Evolutionary conservation across 2,888 invertebrate species (phyloP).

Genomic region (Cartodere bifasciata): DNA sequence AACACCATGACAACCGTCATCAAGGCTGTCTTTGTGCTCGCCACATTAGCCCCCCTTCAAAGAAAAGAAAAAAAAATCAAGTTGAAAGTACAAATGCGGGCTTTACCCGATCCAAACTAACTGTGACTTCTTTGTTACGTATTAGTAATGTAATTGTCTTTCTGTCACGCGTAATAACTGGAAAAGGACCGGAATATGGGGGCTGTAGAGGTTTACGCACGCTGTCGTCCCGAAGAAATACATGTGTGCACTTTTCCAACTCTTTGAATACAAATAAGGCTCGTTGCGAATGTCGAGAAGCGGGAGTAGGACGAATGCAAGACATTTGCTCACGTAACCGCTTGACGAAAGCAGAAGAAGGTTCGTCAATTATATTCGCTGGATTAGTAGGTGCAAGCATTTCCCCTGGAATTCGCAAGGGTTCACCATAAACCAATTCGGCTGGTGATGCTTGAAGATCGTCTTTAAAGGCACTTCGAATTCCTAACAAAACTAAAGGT

Average conservation of each 20-base stretch:
- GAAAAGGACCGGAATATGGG: conserved; percentile 19
- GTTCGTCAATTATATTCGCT: not conserved
- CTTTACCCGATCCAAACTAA: conserved; percentile 17
- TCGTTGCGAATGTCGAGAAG: conserved; percentile 1
- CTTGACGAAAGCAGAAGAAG: conserved; percentile 2
- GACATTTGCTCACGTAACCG: conserved; percentile 7
- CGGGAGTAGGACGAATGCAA: conserved; percentile 7
- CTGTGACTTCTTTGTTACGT: conserved; percentile 11
- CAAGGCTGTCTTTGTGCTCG: too few relatives aligned
- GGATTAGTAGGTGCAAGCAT: not conserved
- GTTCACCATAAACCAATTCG: not conserved
- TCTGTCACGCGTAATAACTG: conserved; percentile 13
- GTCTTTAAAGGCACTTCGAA: conserved; percentile 14
- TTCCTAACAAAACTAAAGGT: conserved; percentile 17
- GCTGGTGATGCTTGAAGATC: not conserved
- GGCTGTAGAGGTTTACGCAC: conserved; percentile 18
- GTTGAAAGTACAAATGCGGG: too few relatives aligned
- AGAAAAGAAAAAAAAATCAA: too few relatives aligned
- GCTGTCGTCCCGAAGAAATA: conserved; percentile 19
- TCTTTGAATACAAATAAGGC: conserved; percentile 30
- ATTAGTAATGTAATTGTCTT: conserved; percentile 13
- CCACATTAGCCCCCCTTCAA: too few relatives aligned
- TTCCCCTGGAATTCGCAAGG: not conserved
- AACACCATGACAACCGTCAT: too few relatives aligned
- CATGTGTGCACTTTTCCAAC: conserved; percentile 32